Base-by-base conservation (phyloP, 2,797 vertebrate genomes). In the Selene dorsalis region DNA sequence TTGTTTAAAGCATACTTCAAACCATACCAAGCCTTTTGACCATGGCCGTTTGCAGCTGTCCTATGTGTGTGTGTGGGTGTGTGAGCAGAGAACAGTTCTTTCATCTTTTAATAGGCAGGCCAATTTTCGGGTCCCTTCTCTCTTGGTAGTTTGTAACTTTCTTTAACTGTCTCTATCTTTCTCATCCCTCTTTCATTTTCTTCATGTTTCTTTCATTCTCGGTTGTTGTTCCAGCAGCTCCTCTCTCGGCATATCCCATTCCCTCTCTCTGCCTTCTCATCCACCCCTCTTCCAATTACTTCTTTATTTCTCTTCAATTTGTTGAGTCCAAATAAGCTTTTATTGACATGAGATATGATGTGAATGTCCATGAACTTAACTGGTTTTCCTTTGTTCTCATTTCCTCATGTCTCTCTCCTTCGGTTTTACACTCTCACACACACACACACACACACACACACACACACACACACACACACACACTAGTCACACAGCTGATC, bases 71-170 rank as follows among this genome's bases (percentile, higher is more conserved):
- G 30, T 72, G 47, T 52, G 22, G 59, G 56, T 70, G 66, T 64
- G 26, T 57, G 17, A 58, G 58, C 59, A 68, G 65, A 48, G 52
- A 77, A 45, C 56, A 20, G 18, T 14, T 71, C 63, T 87, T 82
- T 84, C 76, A 84, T 87, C 79, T 82, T 79, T 72, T 82, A 79
- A 82, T 64, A 70, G 61, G 32, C 57, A 35, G 66, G 69, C 73
- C 72, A 69, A 74, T 77, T 84, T 87, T 68, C 7, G 5, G 57
- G 65, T 82, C 75, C 73, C 60, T 71, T 75, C 60, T 76, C 68
- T 70, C 52, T 70, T 66, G 30, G 64, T 66, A 55, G 9, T 70
- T 22, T 79, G 41, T 28, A 64, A 78, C 59, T 73, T 70, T 66
- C 18, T 35, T 3, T 45, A 73, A 59, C 30, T 75, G 55, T 69